A percentile compares a stretch with the other conserved stretches of the same genome.
phyloP scores from a whole-genome alignment of 1,140 invertebrate genomes.

The Pteromalus puparum region DNA sequence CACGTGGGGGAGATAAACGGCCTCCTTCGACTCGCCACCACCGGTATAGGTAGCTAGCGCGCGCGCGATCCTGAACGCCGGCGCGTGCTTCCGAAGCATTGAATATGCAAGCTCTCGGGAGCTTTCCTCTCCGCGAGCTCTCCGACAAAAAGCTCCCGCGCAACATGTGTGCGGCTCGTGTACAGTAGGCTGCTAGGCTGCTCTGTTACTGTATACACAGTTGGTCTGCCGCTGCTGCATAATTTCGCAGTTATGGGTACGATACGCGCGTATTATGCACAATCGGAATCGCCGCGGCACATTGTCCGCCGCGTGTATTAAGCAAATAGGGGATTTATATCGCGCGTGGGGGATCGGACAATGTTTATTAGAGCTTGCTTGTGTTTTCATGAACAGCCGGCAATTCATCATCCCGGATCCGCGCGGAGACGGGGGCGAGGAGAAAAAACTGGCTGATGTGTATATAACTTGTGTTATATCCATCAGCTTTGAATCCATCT shows the following conservation, averaged over 20 bases:
- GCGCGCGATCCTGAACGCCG: not conserved
- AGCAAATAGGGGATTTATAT: not conserved
- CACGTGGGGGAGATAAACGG: constrained; percentile 29
- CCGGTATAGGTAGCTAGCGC: not conserved
- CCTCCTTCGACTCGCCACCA: constrained; percentile 12
- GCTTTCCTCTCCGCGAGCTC: not conserved
- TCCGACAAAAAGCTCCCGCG: not conserved
- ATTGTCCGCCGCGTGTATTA: not conserved
- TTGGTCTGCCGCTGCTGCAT: not conserved
- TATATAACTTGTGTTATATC: not conserved
- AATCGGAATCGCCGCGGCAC: not conserved
- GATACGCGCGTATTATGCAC: not conserved
- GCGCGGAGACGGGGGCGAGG: no score
- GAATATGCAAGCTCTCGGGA: constrained; percentile 30
- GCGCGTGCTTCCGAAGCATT: not conserved
- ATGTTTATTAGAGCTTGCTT: constrained; percentile 4
- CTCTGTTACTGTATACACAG: not conserved
- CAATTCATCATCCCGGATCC: not conserved
- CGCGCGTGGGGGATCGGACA: not conserved
- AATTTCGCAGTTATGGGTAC: not conserved
- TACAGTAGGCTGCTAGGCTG: not conserved
- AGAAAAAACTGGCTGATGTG: not conserved
- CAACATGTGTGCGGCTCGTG: not conserved
- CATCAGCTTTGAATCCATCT: not conserved
- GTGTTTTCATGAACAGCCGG: not conserved